Evolutionary conservation across 2,797 vertebrate species (phyloP), one percentile per base, ranked within the genome.

Genomic region (Acropternis orthonyx): DNA sequence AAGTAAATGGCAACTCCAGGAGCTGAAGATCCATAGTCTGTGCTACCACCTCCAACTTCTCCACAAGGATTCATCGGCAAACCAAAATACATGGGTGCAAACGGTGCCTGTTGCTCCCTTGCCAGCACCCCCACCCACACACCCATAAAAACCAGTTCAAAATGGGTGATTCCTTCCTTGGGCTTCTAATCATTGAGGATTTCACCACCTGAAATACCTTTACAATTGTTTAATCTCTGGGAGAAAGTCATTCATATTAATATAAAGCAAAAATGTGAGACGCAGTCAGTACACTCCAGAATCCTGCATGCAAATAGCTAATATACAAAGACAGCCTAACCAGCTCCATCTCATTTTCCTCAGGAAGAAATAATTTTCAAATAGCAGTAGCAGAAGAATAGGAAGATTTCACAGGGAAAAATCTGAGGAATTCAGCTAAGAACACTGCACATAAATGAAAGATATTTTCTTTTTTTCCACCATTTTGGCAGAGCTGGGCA

Each of bases 351-450:
- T n/a, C 7, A 10, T 88, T 62, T 79, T 66, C 36, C 36, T 78
- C 46, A 22, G 8, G 36, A 89, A 89, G 61, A 91, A 91, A 72
- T 52, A 46, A 80, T 51, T 91, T 83, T 51, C n/a, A 91, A 82
- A 80, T 13, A 79, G 11, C 28, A 77, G 34, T 9, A 88, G 32
- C 13, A 83, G 28, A 24, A 58, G 9, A 86, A 73, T 56, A 52
- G 67, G 6, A 54, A 23, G 28, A 18, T 58, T 74, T 54, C 56
- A 71, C 34, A 28, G 18, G 56, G 39, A 41, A 68, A 77, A 54
- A 36, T 21, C 15, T 30, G 73, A 76, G 48, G 39, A 92, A 79
- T 89, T 66, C 46, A 85, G 28, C 48, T 78, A 72, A 84, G 76
- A 76, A 72, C 5, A 6, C 2, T 58, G 14, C 14, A 66, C 16